Conservation (phyloP, 23 tunicate genomes). For the Phallusia fumigata region DNA sequence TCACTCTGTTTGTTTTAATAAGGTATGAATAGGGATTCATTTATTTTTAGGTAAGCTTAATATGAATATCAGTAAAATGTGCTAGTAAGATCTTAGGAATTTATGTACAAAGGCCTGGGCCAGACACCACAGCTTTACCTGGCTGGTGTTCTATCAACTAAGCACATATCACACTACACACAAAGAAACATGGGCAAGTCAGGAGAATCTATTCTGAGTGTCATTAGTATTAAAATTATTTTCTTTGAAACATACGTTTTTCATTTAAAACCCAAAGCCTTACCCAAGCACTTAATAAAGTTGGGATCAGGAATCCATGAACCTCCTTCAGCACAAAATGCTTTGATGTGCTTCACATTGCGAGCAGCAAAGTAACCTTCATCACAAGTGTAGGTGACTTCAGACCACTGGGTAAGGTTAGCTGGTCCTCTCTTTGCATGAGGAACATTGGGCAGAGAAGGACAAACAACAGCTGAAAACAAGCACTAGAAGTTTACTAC, state of each 20-base stretch:
- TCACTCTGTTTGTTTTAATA: too few species aligned
- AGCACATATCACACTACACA: too few species aligned
- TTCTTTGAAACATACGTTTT: too few species aligned
- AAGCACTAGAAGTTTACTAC: neutral
- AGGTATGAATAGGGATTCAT: too few species aligned
- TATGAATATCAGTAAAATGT: conserved; percentile 1
- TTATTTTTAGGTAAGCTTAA: too few species aligned
- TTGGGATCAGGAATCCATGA: conserved; percentile 67
- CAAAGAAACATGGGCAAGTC: too few species aligned
- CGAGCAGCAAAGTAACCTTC: conserved; percentile 30
- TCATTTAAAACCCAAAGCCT: neutral
- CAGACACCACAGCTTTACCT: too few species aligned
- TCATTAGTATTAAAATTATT: too few species aligned
- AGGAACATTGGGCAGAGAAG: conserved; percentile 43
- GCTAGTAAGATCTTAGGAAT: too few species aligned
- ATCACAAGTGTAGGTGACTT: conserved; percentile 39
- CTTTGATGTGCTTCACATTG: neutral
- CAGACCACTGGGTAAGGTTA: conserved; percentile 16
- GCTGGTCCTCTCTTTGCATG: conserved; percentile 20
- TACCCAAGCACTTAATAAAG: conserved; percentile 47
- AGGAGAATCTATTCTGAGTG: too few species aligned
- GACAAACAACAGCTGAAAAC: conserved; percentile 65
- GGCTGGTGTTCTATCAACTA: too few species aligned
- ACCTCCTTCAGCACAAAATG: conserved; percentile 44
- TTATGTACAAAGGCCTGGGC: too few species aligned